These are phyloP conservation scores for Delichon dasypus DNA, from an alignment of 2,797 vertebrate genomes.

Conservation along the genomic window DNA sequence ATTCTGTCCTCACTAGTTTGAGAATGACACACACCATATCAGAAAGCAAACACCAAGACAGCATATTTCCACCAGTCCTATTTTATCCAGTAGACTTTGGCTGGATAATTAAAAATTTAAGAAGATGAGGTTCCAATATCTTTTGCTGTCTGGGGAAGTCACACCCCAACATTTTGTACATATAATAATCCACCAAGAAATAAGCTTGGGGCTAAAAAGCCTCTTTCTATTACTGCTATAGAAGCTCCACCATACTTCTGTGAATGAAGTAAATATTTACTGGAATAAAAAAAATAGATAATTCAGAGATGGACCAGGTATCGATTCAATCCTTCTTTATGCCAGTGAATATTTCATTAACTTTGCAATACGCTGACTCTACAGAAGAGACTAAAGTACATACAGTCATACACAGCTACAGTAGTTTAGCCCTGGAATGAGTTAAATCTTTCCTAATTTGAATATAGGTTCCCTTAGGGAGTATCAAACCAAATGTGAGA, in stretches of 20 bases:
- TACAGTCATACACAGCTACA: background rate
- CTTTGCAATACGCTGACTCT: background rate
- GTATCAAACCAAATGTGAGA: background rate
- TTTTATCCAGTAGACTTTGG: background rate
- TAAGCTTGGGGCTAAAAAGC: background rate
- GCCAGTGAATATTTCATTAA: background rate
- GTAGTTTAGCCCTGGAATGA: background rate
- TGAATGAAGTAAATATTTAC: background rate
- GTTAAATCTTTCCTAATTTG: background rate
- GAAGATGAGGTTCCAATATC: background rate
- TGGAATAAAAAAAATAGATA: background rate
- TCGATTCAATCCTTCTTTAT: background rate
- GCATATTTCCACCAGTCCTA: background rate
- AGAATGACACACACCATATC: background rate
- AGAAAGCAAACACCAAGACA: background rate
- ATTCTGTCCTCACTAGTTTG: background rate
- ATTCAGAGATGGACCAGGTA: background rate
- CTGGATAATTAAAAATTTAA: background rate
- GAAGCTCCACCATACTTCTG: background rate
- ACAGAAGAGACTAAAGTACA: background rate
- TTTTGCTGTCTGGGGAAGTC: background rate
- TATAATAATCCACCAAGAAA: background rate
- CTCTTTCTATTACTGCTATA: background rate
- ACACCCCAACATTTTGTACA: background rate
- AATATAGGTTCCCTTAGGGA: background rate